Evolutionary conservation across 2,888 invertebrate genomes (phyloP), one percentile per base, ranked within the genome.

Genomic region (Cynaeus angustus): DNA sequence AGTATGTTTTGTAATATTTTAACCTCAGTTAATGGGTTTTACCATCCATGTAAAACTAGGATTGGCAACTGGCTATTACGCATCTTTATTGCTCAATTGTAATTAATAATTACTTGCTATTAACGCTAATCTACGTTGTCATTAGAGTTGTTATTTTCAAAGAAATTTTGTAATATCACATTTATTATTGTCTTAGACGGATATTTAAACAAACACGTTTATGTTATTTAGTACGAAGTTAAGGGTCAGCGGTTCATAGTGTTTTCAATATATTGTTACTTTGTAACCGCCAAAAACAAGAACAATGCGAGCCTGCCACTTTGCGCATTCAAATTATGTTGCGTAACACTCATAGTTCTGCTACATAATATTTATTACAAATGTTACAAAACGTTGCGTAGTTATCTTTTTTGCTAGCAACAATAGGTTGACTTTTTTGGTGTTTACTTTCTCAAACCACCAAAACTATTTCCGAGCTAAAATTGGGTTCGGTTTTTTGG

Each of bases 31-130:
- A 21, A 21, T 21, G 21, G 21, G 38, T 38, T 38, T 38, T 38
- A 5, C 10, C 38, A 21, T 4, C 1, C 1, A 3, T 21, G 21
- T 21, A 33, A 33, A 45, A 59, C 43, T 46, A 50, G 16, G 14
- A 52, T 52, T 64, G 46, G 28, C 41, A 52, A 64, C 53, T 52
- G 6, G 48, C 50, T 50, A 61, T 61, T 61, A 38, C 61, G 61
- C 61, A 50, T 50, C 43, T 41, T 53, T 64, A 52, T 64, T 64
- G 53, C 64, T 16, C 64, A 64, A 43, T 43, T 53, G 30, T 53
- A 64, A 64, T 64, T 64, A 50, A 52, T 64, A 64, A 64, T 64
- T 48, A 50, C 50, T 48, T 43, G 48, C 30, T 50, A 61, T 61
- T 61, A 50, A 13, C 48, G 21, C 21, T 61, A 61, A 61, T 61